These are phyloP conservation scores for Turdus rufiventris DNA, from an alignment of 2,113 vertebrate species.

Conservation along the genomic window DNA sequence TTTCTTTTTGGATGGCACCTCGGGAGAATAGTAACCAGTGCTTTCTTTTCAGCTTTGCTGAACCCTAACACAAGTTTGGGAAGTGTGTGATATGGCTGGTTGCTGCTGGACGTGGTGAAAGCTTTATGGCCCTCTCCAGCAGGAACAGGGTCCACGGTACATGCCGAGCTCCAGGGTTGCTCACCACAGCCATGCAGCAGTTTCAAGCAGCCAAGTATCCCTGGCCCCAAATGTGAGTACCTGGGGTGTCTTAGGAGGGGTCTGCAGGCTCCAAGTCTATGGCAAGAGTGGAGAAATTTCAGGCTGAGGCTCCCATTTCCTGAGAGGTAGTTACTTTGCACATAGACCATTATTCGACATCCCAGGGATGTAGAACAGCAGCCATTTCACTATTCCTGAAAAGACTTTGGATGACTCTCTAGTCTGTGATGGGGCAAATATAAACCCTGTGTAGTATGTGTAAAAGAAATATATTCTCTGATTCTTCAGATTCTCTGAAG, in stretches of 20 bases:
- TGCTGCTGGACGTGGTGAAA: not conserved
- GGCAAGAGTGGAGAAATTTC: not conserved
- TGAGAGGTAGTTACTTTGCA: not conserved
- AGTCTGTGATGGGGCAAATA: not conserved
- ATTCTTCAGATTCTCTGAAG: not conserved
- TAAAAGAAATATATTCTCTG: not conserved
- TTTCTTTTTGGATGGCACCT: not conserved
- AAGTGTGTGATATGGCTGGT: rapidly evolving
- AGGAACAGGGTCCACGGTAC: rapidly evolving
- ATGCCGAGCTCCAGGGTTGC: rapidly evolving
- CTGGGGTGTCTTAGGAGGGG: rapidly evolving
- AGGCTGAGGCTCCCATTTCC: not conserved
- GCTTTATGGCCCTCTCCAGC: not conserved
- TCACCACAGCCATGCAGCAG: not conserved
- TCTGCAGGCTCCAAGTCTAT: not conserved
- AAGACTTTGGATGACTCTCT: not conserved
- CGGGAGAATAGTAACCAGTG: not conserved
- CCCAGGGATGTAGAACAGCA: not conserved
- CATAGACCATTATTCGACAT: not conserved
- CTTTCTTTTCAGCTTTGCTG: not conserved
- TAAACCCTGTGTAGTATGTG: not conserved
- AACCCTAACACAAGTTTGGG: not conserved
- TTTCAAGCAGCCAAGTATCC: not conserved
- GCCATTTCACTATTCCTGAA: not conserved
- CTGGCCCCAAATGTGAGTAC: rapidly evolving